phyloP scores from a whole-genome alignment of 2,113 vertebrate species.

The Prionailurus bengalensis region DNA sequence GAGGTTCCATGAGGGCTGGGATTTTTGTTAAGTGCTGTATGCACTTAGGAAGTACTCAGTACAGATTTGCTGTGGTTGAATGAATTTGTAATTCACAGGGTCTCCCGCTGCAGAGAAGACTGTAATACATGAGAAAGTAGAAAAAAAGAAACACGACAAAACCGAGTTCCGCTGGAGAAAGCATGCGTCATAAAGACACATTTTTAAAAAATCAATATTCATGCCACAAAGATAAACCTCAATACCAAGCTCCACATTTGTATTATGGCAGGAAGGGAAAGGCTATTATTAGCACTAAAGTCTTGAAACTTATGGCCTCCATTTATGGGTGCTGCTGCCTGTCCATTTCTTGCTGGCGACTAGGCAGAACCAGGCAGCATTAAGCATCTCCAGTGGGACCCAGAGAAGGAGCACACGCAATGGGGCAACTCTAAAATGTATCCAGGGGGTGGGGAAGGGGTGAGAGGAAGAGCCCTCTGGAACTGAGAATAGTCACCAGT shows the following conservation, averaged over 20 bases:
- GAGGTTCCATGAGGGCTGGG: not conserved
- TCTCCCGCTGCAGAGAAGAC: not conserved
- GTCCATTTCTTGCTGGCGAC: not conserved
- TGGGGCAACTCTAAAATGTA: not conserved
- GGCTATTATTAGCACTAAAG: not conserved
- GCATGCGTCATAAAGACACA: not conserved
- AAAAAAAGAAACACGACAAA: not conserved
- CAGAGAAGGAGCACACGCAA: not conserved
- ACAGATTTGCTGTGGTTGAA: not conserved
- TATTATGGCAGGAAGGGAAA: not conserved
- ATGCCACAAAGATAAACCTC: not conserved
- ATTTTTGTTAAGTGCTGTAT: not conserved
- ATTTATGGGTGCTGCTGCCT: not conserved
- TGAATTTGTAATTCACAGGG: not conserved
- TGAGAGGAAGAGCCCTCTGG: not conserved
- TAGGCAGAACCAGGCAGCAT: accelerated
- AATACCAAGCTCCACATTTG: not conserved
- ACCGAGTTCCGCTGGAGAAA: not conserved
- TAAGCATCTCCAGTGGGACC: not conserved
- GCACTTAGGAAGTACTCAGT: not conserved
- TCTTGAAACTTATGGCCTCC: not conserved
- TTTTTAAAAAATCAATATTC: not conserved
- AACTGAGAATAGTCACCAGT: not conserved
- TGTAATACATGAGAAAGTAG: not conserved
- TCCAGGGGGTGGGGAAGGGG: not conserved